Conservation (phyloP, 2,113 vertebrate species). For the Marmota monax region DNA sequence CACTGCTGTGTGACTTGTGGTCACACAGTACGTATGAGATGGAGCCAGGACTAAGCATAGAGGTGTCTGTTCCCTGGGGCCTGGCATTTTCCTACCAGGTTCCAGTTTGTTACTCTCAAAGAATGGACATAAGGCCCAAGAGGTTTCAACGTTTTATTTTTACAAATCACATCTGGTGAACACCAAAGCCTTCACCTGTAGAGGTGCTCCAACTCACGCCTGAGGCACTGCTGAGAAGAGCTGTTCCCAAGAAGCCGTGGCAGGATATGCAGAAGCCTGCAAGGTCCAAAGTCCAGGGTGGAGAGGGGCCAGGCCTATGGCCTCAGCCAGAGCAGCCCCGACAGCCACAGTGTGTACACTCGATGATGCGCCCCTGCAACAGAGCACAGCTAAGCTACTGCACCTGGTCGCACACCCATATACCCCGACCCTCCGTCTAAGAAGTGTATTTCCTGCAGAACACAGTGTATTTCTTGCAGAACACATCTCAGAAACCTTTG, state of each 20-base stretch:
- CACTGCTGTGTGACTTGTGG: not conserved
- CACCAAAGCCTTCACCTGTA: not conserved
- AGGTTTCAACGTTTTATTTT: conserved; percentile 74
- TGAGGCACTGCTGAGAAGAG: not conserved
- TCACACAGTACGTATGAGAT: not conserved
- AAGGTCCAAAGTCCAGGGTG: not conserved
- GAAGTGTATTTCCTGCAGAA: not conserved
- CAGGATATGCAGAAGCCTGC: rapidly evolving
- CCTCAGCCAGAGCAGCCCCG: conserved; percentile 97
- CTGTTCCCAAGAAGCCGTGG: not conserved
- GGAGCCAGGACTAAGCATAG: not conserved
- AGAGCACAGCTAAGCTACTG: not conserved
- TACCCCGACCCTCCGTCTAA: rapidly evolving
- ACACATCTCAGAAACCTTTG: not conserved
- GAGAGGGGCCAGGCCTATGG: not conserved
- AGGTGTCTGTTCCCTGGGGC: not conserved
- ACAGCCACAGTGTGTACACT: conserved; percentile 99
- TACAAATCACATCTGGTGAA: conserved; percentile 70
- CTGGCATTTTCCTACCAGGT: not conserved
- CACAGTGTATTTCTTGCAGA: not conserved
- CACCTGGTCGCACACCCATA: rapidly evolving
- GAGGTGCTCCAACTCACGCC: not conserved
- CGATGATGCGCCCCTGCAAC: conserved; percentile 96
- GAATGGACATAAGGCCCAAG: not conserved
- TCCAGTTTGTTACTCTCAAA: not conserved